Base-by-base conservation (phyloP, 2,113 vertebrate species). In the Anolis sagrei region DNA sequence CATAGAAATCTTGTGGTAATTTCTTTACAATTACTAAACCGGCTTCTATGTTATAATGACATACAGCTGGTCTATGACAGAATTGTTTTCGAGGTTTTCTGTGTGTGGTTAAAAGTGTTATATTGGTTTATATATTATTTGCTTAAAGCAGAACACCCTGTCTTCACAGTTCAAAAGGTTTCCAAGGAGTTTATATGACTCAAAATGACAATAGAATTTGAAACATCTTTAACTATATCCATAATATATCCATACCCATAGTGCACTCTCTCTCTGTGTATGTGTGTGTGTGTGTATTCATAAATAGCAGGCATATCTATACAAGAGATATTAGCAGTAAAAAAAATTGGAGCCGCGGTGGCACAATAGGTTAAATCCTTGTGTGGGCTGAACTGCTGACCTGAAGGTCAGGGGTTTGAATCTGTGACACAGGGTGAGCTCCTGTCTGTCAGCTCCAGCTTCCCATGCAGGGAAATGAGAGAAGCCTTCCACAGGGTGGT, bases 111-210 rank as follows among this genome's bases (percentile, higher is more conserved):
- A 44, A 76, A 76, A 66, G 25, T 58, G 74, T 51, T 36, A 29
- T 8, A 36, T 36, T 81, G 70, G 64, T 23, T 69, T 81, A 21
- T 58, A 61, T 61, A 36, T 44, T 49, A 49, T 62, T 79, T 51
- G 23, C 34, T 34, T 23, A 66, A 39, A 5, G 25, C 29, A 32
- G 18, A 10, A 25, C 39, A 29, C 7, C 21, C 7, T n/a, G 25
- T n/a, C 10, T 25, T 61, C 23, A 81, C 49, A 81, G 34, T 81
- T 82, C 81, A 73, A 25, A 58, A 82, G 13, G 8, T 76, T 76
- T 76, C 32, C 27, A 83, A 32, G 2, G 7, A n/a, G 18, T 23
- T 66, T 39, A 44, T 16, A 44, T 25, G 13, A 9, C 64, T 79
- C 58, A 78, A 61, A 79, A 29, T 66, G 16, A 7, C 36, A 83